Evolutionary conservation across 2,113 vertebrate genomes (phyloP), one percentile per base, ranked within the genome.

Genomic region (Pipa parva): DNA sequence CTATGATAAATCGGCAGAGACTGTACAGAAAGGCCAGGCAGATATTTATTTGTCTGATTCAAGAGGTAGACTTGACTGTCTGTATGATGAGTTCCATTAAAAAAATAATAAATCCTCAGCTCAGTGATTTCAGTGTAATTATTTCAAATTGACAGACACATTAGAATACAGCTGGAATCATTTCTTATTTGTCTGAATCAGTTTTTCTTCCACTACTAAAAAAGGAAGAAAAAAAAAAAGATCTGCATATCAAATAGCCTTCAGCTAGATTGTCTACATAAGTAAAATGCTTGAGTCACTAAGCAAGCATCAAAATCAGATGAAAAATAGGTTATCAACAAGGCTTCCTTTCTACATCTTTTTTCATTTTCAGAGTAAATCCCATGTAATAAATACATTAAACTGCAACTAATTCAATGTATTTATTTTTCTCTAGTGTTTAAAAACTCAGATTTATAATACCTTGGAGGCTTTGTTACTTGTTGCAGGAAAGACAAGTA

Each of bases 261-360:
- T 54, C 57, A 58, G 66, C 66, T 61, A 61, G 57, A 61, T 70
- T 36, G 29, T 61, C 49, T 54, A 61, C 31, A 70, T 31, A 52
- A 70, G 57, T 61, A 70, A 70, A 61, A 70, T 61, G 57, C 66
- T 60, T 52, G 22, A 69, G 56, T 69, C 66, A 69, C 51, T 68
- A 59, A 61, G 66, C 54, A 57, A 61, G 57, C 57, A 61, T 54
- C 37, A 29, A 45, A 33, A 70, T 66, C 36, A 83, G 76, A 86
- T 37, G 60, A 48, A 52, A 1, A 73, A 62, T 72, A 36, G 76
- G 45, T 78, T 83, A 81, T 82, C 63, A 51, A 68, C 39, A 33
- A 31, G 36, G 39, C 29, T 24, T 54, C 15, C 42, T 60, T 33
- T 20, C 22, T 13, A 21, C 20, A 61, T 42, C 18, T 36, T 18